Base-by-base conservation (phyloP, 2,113 vertebrate species). In the Promerops cafer region DNA sequence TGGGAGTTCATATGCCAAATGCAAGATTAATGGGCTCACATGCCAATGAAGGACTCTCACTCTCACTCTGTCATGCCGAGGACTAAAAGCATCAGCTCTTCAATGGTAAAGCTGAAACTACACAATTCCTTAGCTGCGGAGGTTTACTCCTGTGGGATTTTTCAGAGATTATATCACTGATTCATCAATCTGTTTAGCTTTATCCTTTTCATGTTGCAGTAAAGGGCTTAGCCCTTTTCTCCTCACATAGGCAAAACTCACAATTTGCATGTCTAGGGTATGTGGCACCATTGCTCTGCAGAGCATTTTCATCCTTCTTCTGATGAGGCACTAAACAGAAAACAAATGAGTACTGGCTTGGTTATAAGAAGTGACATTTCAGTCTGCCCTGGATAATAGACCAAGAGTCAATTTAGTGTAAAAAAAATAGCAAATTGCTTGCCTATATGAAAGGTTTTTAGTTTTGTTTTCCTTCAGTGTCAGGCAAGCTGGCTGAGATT, bases 1-100 rank as follows among this genome's bases (percentile, higher is more conserved):
- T 69, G 93, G 92, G 83, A 91, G 71, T 95, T 93, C 18, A 13
- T 66, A 60, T 72, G 70, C 69, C 79, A 95, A 92, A 93, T 54
- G 42, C 14, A 88, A 96, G 85, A 95, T 83, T 86, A 92, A 95
- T 76, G 59, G 76, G 57, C 59, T 83, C 45, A 65, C 66, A 42
- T 91, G 76, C 50, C 95, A 95, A 80, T 95, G 95, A 97, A 94
- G 56, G 35, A 83, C 40, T 88, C 56, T 91, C 72, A 77, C 56
- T 89, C 59, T 56, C 71, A 54, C 19, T 56, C 50, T 49, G 57
- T 66, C 56, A 16, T 33, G 44, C 40, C 85, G 75, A 65, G 63
- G 56, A 94, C 83, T 95, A 93, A 96, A 94, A 89, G 47, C 59
- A 90, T 37, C 47, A 76, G 37, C 44, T 35, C 45, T 93, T 91